Evolutionary conservation across 2,888 invertebrate species (phyloP), one percentile per base, ranked within the genome.

Genomic region (Thymelicus sylvestris): DNA sequence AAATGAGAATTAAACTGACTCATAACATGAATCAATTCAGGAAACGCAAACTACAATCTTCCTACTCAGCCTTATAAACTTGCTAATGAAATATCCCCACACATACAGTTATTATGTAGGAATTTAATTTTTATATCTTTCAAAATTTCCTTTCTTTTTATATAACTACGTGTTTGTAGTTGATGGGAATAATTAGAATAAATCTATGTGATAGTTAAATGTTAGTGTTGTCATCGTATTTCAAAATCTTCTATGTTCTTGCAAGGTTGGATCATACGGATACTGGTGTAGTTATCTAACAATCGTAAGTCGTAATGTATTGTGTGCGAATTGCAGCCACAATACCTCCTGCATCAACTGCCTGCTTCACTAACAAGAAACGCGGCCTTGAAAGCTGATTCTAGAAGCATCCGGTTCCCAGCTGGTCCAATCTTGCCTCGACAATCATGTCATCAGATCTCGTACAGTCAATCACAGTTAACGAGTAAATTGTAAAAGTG

Each of bases 401-500:
- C 15, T 8, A 48, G 60, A 15, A 6, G 66, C 67, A 52, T 67
- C 67, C 61, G 52, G 50, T 52, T 12, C 57, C 12, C 19, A 31
- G 48, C 48, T 48, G 59, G 19, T 67, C 67, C 61, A 67, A 19
- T 50, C 67, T 67, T 39, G 52, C 41, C 62, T 24, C 52, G 13
- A 38, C 59, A 41, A 67, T 62, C 67, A 62, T 60, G 41, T 57
- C 24, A 67, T 67, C 47, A 67, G 66, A 48, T 67, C 57, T 66
- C 47, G 52, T 67, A 67, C 67, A 67, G 62, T 67, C 67, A 67
- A 67, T 67, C 67, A 67, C 67, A 1, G 62, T 15, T 52, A 68
- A 68, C 68, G 31, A 68, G 15, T 15, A 62, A 68, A 68, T 68
- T 68, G 68, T 63, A 68, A 44, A 68, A 52, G 68, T 44, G 68